Evolutionary conservation across 2,797 vertebrate genomes (phyloP).

Genomic region (Acanthiza pusilla): DNA sequence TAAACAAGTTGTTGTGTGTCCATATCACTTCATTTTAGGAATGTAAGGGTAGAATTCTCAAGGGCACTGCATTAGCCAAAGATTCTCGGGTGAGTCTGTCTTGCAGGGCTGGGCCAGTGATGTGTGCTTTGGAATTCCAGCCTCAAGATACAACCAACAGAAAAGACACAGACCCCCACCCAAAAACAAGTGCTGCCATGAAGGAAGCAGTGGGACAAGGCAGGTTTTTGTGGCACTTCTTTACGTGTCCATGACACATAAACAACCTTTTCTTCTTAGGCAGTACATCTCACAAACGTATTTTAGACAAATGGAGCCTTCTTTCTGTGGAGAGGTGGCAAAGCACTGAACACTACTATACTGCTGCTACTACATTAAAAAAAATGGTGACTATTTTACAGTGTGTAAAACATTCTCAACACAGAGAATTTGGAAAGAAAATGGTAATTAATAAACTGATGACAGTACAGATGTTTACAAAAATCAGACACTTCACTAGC

Average conservation of each 20-base stretch:
- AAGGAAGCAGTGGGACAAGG: neutral
- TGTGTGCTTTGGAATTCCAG: neutral
- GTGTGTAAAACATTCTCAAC: neutral
- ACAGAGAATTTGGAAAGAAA: neutral
- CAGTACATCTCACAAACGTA: neutral
- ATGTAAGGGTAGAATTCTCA: neutral
- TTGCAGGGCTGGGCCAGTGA: neutral
- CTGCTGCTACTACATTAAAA: neutral
- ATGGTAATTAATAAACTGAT: neutral
- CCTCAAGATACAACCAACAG: neutral
- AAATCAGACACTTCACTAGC: neutral
- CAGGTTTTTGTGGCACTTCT: neutral
- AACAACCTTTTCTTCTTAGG: neutral
- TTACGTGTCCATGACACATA: neutral
- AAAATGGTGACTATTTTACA: neutral
- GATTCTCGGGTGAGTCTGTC: neutral
- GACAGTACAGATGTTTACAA: neutral
- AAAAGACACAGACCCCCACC: neutral
- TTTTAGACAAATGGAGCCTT: neutral
- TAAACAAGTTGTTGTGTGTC: neutral
- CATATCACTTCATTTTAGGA: neutral
- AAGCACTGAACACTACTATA: neutral
- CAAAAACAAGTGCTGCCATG: rapidly evolving
- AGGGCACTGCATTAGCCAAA: too few species aligned
- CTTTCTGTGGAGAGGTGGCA: neutral